Conservation (phyloP, 1,140 invertebrate species). For the Dufourea novaeangliae region DNA sequence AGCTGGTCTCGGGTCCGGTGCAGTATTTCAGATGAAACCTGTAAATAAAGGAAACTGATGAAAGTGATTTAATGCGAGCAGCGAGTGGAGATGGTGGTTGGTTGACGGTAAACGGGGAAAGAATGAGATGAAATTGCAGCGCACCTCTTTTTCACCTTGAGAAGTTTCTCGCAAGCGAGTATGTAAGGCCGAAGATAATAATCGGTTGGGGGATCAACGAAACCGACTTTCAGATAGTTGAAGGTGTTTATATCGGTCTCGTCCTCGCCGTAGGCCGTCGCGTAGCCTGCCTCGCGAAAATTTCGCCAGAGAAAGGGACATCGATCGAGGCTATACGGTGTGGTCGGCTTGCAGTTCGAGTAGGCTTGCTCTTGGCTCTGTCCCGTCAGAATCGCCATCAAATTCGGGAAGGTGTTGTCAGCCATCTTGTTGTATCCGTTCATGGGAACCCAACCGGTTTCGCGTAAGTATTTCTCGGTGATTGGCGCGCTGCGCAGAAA, state of each 20-base stretch:
- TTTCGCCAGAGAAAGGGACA: slow-evolving; percentile 92
- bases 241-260: slow-evolving; percentile 88
- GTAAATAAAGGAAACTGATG: background rate
- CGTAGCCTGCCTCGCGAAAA: slow-evolving; percentile 87
- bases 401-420: slow-evolving; percentile 92
- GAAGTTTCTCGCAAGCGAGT: slow-evolving; percentile 83
- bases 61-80: too few species aligned
- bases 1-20: slow-evolving; percentile 83
- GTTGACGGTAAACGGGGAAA: too few species aligned
- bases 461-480: slow-evolving; percentile 85
- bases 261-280: slow-evolving; percentile 92
- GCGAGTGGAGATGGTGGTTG: too few species aligned
- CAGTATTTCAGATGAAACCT: slow-evolving; percentile 84
- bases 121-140: too few species aligned
- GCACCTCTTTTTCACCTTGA: slow-evolving; percentile 81
- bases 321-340: slow-evolving; percentile 80
- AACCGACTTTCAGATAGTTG: slow-evolving; percentile 91
- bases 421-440: slow-evolving; percentile 87
- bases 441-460: slow-evolving; percentile 83
- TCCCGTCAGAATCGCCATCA: slow-evolving; percentile 89
- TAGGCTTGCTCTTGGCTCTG: slow-evolving; percentile 80
- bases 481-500: slow-evolving; percentile 89
- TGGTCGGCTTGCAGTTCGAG: slow-evolving; percentile 81
- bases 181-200: slow-evolving; percentile 91
- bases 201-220: slow-evolving; percentile 89